Base-by-base conservation (phyloP, 2,797 vertebrate genomes). In the Thripadectes ignobilis region DNA sequence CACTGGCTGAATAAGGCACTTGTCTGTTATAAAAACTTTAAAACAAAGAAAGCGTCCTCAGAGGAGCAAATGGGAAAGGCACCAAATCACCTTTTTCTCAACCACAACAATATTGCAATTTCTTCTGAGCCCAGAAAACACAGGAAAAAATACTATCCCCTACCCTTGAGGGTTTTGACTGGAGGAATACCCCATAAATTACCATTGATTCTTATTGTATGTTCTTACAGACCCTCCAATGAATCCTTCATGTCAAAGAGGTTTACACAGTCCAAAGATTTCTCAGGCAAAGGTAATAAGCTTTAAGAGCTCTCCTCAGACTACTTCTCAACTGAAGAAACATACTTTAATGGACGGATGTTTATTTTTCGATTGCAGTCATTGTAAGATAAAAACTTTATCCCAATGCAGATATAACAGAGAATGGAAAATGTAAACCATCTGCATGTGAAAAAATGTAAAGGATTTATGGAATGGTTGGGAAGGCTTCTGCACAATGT, bases 391-490 rank as follows among this genome's bases (percentile, higher is more conserved):
- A 87, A 75, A 92, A 34, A 57, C 10, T 61, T 77, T 54, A 78
- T 61, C 41, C 67, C 32, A 65, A 16, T 30, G 59, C 32, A 92
- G 58, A 68, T 58, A 49, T 30, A 72, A 78, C 16, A 62, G 23
- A 75, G 62, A 75, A 91, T 11, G n/a, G 55, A 72, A 92, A 87
- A 91, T 58, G n/a, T 72, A 88, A 95, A 89, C 61, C n/a, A 86
- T 63, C 52, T 74, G 80, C 32, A 49, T 22, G 17, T 67, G 45
- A 80, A 86, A 90, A 95, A 90, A 71, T 59, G 41, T 45, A 68
- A 95, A 87, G 38, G 71, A 93, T 95, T 85, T 87, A 62, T 73
- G 85, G 71, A 95, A 82, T 58, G 43, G n/a, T 61, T 72, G 55
- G 24, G 46, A 84, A 43, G 54, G 45, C 30, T 81, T 75, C 84